Evolutionary conservation across 2,797 vertebrate species (phyloP).

Genomic region (Rhynchonycteris naso): DNA sequence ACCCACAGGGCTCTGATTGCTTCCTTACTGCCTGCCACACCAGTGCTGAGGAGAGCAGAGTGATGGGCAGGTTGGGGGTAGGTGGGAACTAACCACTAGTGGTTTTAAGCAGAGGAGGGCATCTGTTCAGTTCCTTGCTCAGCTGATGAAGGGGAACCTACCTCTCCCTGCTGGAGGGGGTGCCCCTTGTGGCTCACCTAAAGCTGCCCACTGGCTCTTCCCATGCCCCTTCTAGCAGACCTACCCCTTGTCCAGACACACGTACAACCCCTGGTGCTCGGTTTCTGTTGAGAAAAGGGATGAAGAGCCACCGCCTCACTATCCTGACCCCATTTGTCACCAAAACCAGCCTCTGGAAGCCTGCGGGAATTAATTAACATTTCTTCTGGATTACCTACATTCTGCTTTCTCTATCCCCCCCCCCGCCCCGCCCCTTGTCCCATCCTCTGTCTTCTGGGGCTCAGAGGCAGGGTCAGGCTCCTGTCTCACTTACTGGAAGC

Average conservation of each 20-base stretch:
- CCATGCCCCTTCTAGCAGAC: neutral
- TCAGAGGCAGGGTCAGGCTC: neutral
- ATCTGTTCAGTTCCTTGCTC: too few relatives aligned
- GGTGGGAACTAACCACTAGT: too few relatives aligned
- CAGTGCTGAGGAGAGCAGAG: too few relatives aligned
- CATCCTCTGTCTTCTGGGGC: neutral
- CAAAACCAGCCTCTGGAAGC: neutral
- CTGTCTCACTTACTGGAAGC: neutral
- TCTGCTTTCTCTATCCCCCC: neutral
- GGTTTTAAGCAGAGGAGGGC: too few relatives aligned
- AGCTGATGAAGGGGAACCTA: too few relatives aligned
- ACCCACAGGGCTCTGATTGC: fast-evolving
- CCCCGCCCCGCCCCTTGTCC: neutral
- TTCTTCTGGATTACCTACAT: constrained; percentile 57
- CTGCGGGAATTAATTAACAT: constrained; percentile 1
- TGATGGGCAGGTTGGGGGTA: too few relatives aligned
- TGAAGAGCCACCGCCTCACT: neutral
- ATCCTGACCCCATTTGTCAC: neutral
- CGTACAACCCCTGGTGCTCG: fast-evolving
- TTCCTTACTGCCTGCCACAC: neutral
- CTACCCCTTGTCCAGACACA: neutral
- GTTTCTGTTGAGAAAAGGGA: neutral
- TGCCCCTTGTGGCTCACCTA: neutral
- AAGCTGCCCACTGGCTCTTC: neutral
- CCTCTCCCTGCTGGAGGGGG: too few relatives aligned